Evolutionary conservation across 2,113 vertebrate genomes (phyloP).

Genomic region (Odontesthes bonariensis): DNA sequence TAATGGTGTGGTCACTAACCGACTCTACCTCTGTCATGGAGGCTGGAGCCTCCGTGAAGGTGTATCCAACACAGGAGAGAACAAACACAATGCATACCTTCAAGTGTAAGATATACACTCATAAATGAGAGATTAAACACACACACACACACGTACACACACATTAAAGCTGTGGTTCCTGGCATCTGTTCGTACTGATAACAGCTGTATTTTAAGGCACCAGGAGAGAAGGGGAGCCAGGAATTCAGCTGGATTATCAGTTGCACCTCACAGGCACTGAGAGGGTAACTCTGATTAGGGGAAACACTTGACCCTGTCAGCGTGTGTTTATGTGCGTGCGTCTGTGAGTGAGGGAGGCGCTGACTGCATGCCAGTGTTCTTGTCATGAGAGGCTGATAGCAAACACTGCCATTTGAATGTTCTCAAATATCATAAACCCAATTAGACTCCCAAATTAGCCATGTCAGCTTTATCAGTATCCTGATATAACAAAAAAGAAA

Average conservation of each 20-base stretch:
- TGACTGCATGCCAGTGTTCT: slow-evolving; percentile 41
- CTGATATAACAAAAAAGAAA: background rate
- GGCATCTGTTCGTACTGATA: slow-evolving; percentile 55
- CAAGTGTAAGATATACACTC: slow-evolving; percentile 13
- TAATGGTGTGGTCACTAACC: background rate
- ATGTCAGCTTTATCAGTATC: slow-evolving; percentile 9
- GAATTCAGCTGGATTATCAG: slow-evolving; percentile 72
- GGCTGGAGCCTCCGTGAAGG: slow-evolving; percentile 4
- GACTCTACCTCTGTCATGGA: background rate
- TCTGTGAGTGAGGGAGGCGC: background rate
- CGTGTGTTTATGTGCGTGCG: slow-evolving; percentile 30
- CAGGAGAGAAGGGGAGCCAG: slow-evolving; percentile 51
- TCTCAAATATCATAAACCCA: slow-evolving; percentile 44
- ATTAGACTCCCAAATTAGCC: slow-evolving; percentile 37
- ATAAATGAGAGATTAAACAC: slow-evolving; percentile 12
- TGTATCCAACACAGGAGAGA: slow-evolving; percentile 19
- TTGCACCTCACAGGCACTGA: slow-evolving; percentile 52
- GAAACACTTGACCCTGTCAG: slow-evolving; percentile 51
- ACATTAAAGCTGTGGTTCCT: slow-evolving; percentile 11
- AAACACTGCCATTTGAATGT: slow-evolving; percentile 51
- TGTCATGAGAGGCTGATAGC: slow-evolving; percentile 59
- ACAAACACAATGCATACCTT: background rate
- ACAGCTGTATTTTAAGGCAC: slow-evolving; percentile 70
- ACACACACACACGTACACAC: background rate
- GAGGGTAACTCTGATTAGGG: slow-evolving; percentile 59